Base-by-base conservation (phyloP, 2,888 invertebrate species). In the Pristionchus arcanus region DNA sequence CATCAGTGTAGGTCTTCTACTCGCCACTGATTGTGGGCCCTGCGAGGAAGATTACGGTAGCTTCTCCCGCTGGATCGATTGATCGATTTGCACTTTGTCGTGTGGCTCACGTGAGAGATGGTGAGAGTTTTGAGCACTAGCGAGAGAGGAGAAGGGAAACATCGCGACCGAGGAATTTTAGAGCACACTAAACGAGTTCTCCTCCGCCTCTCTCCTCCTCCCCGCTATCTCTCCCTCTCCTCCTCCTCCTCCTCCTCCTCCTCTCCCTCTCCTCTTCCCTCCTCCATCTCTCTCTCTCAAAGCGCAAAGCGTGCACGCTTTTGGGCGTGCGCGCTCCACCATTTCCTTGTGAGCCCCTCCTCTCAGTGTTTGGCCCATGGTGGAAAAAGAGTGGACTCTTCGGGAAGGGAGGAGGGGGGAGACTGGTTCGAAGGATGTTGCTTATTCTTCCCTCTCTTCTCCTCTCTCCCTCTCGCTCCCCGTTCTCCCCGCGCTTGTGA, bases 381-480 rank as follows among this genome's bases (percentile, higher is more conserved):
- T 37, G 34, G 49, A 81, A 74, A 81, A 81, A 81, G 81, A 81
- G 81, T 81, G 49, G 81, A 81, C 81, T 81, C 81, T 81, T 42
- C 49, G 63, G 63, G 63, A 63, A 63, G 37, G 21, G 74, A 34
- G 68, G 15, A 9, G 68, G 13, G n/a, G 28, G 11, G 28, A 53
- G 81, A 81, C 81, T 81, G 81, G 81, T 81, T 81, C 49, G 42
- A 42, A 71, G 19, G 49, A 81, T 53, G 81, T 81, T 81, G 42
- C 81, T 49, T 71, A 34, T 31, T 74, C 77, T 42, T 25, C 49
- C n/a, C 49, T 81, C 81, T 13, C 63, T 25, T n/a, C 63, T 15
- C 63, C 81, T 19, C 74, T 74, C 37, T 42, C 37, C 42, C 34
- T 7, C n/a, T 25, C 25, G 28, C 34, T n/a, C 53, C 81, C 49